Evolutionary conservation across 2,888 invertebrate genomes (phyloP), one percentile per base, ranked within the genome.

Genomic region (Scelioninae gen. 1): DNA sequence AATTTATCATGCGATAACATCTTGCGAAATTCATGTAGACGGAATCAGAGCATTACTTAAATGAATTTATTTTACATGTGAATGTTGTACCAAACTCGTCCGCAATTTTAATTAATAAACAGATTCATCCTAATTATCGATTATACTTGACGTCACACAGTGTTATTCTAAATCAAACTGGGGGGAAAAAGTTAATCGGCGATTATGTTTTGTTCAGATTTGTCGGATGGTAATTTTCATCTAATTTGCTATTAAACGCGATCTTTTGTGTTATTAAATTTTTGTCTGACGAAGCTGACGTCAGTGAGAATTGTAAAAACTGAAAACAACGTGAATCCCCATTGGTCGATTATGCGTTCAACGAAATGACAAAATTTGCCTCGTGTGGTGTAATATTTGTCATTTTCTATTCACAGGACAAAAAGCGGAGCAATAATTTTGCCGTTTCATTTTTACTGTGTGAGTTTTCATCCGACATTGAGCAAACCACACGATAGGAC

Each of bases 1-100:
- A 60, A 76, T 76, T 68, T 68, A 68, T 68, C 38, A 45, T 51
- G 51, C 45, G 51, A 76, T 76, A 76, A 51, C 16, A 66, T 66
- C 51, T 32, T 45, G 43, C 56, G 51, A 77, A 77, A 77, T 60
- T 62, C 66, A 23, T 47, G 68, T 34, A 55, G 40, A 77, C 38
- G 34, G 34, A 77, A 62, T 77, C 68, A 31, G 47, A 68, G 31
- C 55, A 47, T 53, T 60, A 68, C 38, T 77, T 60, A 60, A 68
- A 77, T 62, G 45, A 16, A 62, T 55, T 53, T 68, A 62, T 53
- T 68, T 47, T 68, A 31, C 40, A 75, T 63, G 32, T 11, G 47
- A 56, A 40, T 53, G 40, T 16, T 9, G 49, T 16, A 53, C 6
- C 38, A 38, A 11, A 40, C 8, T 38, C 40, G 10, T 1, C 23